Conservation (phyloP, 2,113 vertebrate species). For the Clinocottus analis region DNA sequence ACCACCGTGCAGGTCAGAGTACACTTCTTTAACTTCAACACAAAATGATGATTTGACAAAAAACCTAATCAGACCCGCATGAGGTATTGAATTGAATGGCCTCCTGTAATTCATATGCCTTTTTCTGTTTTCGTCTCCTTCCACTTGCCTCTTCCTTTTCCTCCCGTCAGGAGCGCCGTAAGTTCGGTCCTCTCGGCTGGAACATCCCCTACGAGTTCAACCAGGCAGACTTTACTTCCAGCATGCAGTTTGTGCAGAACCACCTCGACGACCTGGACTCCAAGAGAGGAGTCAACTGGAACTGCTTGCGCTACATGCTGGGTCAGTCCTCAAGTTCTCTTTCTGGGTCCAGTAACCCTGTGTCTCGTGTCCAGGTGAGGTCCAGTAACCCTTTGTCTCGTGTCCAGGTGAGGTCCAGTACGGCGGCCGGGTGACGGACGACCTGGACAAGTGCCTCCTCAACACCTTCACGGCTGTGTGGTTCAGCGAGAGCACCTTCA, state of each 20-base stretch:
- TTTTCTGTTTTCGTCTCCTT: too few relatives aligned
- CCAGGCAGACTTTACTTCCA: constrained; percentile 88
- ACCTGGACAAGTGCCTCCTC: constrained; percentile 86
- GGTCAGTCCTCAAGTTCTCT: constrained; percentile 69
- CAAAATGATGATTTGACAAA: background rate
- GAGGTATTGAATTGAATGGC: background rate
- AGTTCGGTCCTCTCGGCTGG: constrained; percentile 89
- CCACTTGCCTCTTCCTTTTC: too few relatives aligned
- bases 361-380: too few relatives aligned
- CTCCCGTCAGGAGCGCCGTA: constrained; percentile 83
- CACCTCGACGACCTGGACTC: constrained; percentile 83
- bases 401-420: constrained; percentile 87
- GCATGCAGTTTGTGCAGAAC: constrained; percentile 88
- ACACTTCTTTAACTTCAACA: background rate
- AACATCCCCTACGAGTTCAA: constrained; percentile 92
- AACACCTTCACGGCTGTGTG: constrained; percentile 86
- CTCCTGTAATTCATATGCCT: too few relatives aligned
- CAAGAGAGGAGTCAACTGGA: constrained; percentile 86
- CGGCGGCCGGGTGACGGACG: constrained; percentile 87
- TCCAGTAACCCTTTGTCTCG: too few relatives aligned
- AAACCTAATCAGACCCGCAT: background rate
- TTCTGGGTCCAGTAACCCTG: too few relatives aligned
- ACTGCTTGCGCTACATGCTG: constrained; percentile 87
- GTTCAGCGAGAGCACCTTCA: constrained; percentile 87
- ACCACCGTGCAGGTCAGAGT: constrained; percentile 83